Conservation (phyloP, 2,797 vertebrate species). For the Sebastes minor region DNA sequence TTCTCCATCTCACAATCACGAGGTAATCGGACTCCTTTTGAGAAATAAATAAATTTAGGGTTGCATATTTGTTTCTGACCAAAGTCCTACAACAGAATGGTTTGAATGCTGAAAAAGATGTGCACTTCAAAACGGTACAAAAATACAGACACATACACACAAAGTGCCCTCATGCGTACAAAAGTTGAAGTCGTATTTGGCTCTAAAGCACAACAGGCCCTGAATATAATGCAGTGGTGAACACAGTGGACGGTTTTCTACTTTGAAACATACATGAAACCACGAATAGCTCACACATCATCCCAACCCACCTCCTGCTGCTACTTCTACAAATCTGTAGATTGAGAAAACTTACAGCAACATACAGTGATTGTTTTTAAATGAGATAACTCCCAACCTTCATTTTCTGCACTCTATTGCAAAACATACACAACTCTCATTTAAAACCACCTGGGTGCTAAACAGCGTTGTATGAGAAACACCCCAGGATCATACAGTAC, state of each 20-base stretch:
- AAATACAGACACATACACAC: constrained; percentile 65
- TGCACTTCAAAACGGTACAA: constrained; percentile 75
- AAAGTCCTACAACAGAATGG: not conserved
- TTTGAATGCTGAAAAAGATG: constrained; percentile 59
- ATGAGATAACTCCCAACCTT: constrained; percentile 6
- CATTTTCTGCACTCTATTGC: not conserved
- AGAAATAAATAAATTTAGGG: constrained; percentile 71
- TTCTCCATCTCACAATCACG: constrained; percentile 75
- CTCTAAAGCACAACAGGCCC: constrained; percentile 46
- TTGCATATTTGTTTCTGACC: constrained; percentile 24
- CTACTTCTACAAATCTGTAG: constrained; percentile 34
- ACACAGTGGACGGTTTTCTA: not conserved
- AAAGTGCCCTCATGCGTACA: constrained; percentile 77
- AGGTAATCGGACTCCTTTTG: constrained; percentile 73
- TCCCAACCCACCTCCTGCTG: constrained; percentile 16
- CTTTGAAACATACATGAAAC: constrained; percentile 37
- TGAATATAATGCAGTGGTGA: constrained; percentile 35
- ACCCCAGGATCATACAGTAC: constrained; percentile 25
- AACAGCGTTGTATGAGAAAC: constrained; percentile 1
- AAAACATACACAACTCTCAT: constrained; percentile 31
- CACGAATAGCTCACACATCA: constrained; percentile 11
- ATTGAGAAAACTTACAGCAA: constrained; percentile 5
- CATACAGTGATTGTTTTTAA: constrained; percentile 24
- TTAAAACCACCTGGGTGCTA: constrained; percentile 16
- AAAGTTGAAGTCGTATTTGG: constrained; percentile 49